These are phyloP conservation scores for Hemibagrus wyckioides DNA, from an alignment of 2,113 vertebrate genomes.

Conservation along the genomic window DNA sequence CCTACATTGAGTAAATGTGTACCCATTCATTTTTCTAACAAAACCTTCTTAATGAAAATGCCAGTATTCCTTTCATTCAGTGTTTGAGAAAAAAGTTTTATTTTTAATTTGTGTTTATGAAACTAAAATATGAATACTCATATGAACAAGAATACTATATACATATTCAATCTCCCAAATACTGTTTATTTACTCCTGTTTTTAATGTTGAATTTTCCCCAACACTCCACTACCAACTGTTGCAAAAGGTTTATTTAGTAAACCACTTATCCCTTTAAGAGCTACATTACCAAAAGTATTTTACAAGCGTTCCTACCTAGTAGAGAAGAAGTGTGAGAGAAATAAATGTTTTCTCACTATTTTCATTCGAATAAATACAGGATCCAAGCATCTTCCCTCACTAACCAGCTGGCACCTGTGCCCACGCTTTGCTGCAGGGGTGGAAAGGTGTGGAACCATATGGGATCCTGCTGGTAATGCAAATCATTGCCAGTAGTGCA, in stretches of 20 bases:
- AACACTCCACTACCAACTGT: not conserved
- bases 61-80: not conserved
- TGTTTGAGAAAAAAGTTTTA: not conserved
- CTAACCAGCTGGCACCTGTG: conserved; percentile 72
- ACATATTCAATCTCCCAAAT: no score
- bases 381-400: conserved; percentile 67
- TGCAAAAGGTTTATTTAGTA: not conserved
- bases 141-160: no score
- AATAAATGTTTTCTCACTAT: conserved; percentile 18
- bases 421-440: conserved; percentile 69
- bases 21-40: not conserved
- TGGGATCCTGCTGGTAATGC: conserved; percentile 63
- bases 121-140: no score
- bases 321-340: not conserved
- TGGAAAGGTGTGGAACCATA: conserved; percentile 53
- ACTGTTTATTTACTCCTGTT: not conserved
- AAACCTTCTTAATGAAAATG: not conserved
- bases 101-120: not conserved
- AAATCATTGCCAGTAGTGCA: conserved; percentile 54
- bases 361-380: conserved; percentile 31
- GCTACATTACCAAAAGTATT: not conserved
- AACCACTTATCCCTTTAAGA: not conserved
- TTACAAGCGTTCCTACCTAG: not conserved
- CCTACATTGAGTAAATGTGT: not conserved
- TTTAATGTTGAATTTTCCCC: not conserved